Conservation (phyloP, 2,797 vertebrate genomes). For the Macropus fuliginosus region DNA sequence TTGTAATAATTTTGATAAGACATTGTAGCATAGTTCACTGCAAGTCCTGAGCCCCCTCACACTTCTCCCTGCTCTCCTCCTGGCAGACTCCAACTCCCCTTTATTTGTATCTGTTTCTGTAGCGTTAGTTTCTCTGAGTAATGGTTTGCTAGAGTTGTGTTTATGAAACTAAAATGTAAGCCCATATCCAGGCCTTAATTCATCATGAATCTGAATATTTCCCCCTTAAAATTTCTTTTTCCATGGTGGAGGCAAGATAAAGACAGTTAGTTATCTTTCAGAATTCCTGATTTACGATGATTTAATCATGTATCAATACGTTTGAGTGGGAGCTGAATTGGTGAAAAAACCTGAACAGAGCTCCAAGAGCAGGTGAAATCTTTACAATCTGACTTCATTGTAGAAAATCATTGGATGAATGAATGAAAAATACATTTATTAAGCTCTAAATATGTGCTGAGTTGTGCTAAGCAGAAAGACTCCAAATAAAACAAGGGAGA, state of each 20-base stretch:
- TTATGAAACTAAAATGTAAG: neutral
- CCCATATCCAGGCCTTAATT: neutral
- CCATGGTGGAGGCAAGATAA: conserved; percentile 73
- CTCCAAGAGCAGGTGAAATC: conserved; percentile 27
- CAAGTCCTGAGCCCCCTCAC: neutral
- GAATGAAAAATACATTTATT: conserved; percentile 46
- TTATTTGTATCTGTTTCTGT: neutral
- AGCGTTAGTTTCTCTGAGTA: neutral
- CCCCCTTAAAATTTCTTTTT: conserved; percentile 73
- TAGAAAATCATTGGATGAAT: conserved; percentile 39
- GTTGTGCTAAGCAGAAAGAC: neutral
- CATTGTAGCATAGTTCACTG: neutral
- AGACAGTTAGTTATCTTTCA: conserved; percentile 76
- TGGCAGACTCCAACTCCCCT: neutral
- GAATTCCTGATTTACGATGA: conserved; percentile 80
- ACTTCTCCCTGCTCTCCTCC: neutral
- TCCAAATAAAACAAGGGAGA: neutral
- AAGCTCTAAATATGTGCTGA: neutral
- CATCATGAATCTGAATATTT: neutral
- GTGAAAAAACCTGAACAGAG: conserved; percentile 32
- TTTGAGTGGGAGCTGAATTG: conserved; percentile 55
- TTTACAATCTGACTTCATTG: neutral
- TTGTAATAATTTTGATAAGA: neutral
- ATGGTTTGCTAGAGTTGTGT: neutral
- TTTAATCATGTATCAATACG: conserved; percentile 68